Evolutionary conservation across 2,888 invertebrate genomes (phyloP), one percentile per base, ranked within the genome.

Genomic region (Tillus elongatus): DNA sequence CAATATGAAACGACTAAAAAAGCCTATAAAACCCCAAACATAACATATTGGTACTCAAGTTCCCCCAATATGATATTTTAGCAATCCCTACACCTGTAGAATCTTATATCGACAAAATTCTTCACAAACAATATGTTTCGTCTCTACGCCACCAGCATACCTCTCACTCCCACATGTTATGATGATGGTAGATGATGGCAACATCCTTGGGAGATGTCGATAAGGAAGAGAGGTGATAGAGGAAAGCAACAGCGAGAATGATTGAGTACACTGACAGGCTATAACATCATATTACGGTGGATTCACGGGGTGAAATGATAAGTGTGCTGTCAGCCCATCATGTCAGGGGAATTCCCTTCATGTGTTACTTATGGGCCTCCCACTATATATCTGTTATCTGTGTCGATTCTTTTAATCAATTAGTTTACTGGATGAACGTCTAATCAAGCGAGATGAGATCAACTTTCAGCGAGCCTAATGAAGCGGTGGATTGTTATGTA

Each of bases 201-300:
- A 19, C 24, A 8, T 19, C 24, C 24, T n/a, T 8, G 24, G n/a
- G 6, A n/a, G 6, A 19, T 8, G 24, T 19, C 9, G 24, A 19
- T 19, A 4, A 2, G 30, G 13, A 10, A 33, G 3, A 19, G 15
- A 31, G 32, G 13, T 31, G 56, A 58, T 55, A 51, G 55, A 54
- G 6, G 49, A 51, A 51, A 51, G 54, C n/a, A 44, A 54, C 56
- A 57, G 55, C 57, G 54, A 44, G 58, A 56, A 63, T 64, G 65
- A 65, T 65, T 62, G 63, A 65, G 56, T 57, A 55, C 52, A 57
- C 57, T 58, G 60, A 61, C 61, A 60, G 61, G 63, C 63, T 62
- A 64, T 65, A 65, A 64, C 63, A 64, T 64, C 63, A 64, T 63
- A 64, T 65, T 64, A 64, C 50, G 51, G 52, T 42, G 56, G 50